These are phyloP conservation scores for Speoplatyrhinus poulsoni DNA, from an alignment of 2,113 vertebrate species.

Conservation along the genomic window DNA sequence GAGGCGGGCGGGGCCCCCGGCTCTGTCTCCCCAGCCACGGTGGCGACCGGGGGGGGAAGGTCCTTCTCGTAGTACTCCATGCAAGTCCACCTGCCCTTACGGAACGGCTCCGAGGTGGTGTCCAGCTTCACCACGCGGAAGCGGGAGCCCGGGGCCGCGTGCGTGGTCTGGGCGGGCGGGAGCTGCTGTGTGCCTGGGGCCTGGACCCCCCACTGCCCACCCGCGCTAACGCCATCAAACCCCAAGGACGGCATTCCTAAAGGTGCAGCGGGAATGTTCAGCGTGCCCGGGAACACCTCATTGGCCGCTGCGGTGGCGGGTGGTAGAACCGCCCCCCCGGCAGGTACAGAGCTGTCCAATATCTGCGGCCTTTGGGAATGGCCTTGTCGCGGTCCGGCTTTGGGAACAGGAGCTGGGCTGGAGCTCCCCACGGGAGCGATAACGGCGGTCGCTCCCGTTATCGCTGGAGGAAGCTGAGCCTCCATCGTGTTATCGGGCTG, in stretches of 20 bases:
- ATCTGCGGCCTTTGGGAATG: conserved; percentile 39
- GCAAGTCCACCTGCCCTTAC: conserved; percentile 95
- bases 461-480: conserved; percentile 22
- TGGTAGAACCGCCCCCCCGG: conserved; percentile 24
- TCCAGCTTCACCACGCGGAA: conserved; percentile 98
- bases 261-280: conserved; percentile 25
- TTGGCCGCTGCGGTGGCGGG: conserved; percentile 17
- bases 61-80: conserved; percentile 97
- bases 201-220: conserved; percentile 43
- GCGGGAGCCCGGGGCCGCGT: conserved; percentile 82
- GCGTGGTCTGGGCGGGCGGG: conserved; percentile 69
- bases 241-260: conserved; percentile 25
- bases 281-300: conserved; percentile 28
- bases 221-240: conserved; percentile 38
- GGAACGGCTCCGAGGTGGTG: conserved; percentile 92
- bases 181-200: conserved; percentile 67
- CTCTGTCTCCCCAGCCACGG: conserved; percentile 63
- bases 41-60: conserved; percentile 41
- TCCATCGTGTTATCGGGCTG: conserved; percentile 57
- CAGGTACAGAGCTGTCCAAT: conserved; percentile 46
- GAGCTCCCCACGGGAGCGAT: conserved; percentile 37
- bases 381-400: conserved; percentile 17
- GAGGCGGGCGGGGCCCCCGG: conserved; percentile 38
- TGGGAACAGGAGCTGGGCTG: conserved; percentile 37
- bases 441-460: conserved; percentile 17